Evolutionary conservation across 2,113 vertebrate genomes (phyloP).

Genomic region (Eolophus roseicapilla): DNA sequence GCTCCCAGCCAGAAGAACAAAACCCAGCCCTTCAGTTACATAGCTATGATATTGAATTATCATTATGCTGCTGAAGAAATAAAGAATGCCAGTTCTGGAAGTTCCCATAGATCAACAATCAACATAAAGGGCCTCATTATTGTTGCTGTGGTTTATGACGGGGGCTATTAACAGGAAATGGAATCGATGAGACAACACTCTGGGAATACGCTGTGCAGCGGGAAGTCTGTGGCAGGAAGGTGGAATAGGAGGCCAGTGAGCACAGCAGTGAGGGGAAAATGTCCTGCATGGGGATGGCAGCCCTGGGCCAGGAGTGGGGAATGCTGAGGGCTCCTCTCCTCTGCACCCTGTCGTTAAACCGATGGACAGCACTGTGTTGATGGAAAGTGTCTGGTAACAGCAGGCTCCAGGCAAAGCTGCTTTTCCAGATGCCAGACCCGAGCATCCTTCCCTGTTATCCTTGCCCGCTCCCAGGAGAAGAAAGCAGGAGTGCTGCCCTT

Average conservation of each 20-base stretch:
- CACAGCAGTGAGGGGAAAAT: rapidly evolving
- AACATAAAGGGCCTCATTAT: constrained; percentile 42
- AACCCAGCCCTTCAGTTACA: background rate
- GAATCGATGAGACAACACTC: background rate
- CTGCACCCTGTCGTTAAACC: background rate
- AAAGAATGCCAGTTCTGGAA: constrained; percentile 26
- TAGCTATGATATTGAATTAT: background rate
- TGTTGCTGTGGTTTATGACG: background rate
- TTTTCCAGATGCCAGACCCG: background rate
- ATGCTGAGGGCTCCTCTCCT: background rate
- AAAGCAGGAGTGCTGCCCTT: background rate
- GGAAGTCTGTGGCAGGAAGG: background rate
- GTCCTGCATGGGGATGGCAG: background rate
- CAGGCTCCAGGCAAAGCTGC: background rate
- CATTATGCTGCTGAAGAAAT: constrained; percentile 18
- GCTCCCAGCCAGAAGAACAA: background rate
- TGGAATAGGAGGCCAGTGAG: background rate
- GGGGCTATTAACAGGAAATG: background rate
- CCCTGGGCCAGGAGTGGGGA: background rate
- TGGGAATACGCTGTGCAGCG: background rate
- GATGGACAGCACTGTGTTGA: rapidly evolving
- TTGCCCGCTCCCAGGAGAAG: background rate
- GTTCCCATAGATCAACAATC: constrained; percentile 43
- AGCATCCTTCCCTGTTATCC: background rate
- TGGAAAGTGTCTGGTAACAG: background rate